phyloP scores from a whole-genome alignment of 1,140 invertebrate genomes.

The Leptinotarsa lineolata region DNA sequence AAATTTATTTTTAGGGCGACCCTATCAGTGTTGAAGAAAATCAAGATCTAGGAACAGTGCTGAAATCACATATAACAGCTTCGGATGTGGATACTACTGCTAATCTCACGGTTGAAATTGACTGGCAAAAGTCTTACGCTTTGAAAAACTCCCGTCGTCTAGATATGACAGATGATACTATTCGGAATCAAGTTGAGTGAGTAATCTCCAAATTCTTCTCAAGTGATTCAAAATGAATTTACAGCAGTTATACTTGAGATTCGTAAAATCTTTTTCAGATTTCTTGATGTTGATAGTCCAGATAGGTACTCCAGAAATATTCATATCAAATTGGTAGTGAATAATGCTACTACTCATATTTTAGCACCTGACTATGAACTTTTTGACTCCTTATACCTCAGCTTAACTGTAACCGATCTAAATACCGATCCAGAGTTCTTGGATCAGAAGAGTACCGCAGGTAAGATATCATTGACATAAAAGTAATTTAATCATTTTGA shows the following conservation, averaged over 20 bases:
- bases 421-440: constrained; percentile 52
- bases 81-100: constrained; percentile 62
- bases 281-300: constrained; percentile 32
- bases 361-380: constrained; percentile 58
- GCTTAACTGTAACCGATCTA: constrained; percentile 56
- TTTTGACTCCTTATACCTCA: constrained; percentile 61
- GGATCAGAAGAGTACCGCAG: constrained; percentile 41
- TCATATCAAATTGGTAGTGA: constrained; percentile 28
- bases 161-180: constrained; percentile 42
- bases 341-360: neutral
- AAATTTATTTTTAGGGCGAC: constrained; percentile 11
- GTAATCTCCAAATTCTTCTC: neutral
- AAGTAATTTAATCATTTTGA: too few species aligned
- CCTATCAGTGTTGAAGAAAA: constrained; percentile 59
- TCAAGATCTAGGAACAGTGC: constrained; percentile 52
- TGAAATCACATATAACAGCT: constrained; percentile 57
- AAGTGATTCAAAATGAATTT: too few species aligned
- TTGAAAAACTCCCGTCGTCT: constrained; percentile 59
- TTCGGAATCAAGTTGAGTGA: constrained; percentile 25
- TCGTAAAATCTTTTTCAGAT: constrained; percentile 31
- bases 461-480: constrained; percentile 43
- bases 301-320: constrained; percentile 18
- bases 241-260: too few species aligned
- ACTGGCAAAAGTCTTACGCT: constrained; percentile 61
- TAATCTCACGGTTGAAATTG: constrained; percentile 59